Evolutionary conservation across 1,140 invertebrate species (phyloP).

Genomic region (Caenorhabditis brenneri): DNA sequence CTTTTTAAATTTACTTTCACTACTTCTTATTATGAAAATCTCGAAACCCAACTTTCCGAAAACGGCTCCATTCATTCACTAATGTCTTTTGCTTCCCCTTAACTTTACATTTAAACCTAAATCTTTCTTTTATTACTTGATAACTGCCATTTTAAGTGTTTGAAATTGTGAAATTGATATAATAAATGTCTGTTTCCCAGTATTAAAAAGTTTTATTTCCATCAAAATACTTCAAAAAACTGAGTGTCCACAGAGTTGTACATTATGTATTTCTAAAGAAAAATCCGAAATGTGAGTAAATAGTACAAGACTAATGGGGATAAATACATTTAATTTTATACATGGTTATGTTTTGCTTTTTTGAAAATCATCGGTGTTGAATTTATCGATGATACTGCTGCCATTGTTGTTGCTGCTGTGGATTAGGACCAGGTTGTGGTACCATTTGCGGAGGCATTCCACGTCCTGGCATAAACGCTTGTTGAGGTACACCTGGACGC

Average conservation of each 20-base stretch:
- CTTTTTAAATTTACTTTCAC: neutral
- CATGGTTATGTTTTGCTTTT: too few relatives aligned
- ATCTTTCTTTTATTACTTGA: neutral
- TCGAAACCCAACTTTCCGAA: slow-evolving; percentile 3
- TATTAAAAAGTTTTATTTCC: too few relatives aligned
- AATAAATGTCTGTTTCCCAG: neutral
- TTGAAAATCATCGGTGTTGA: neutral
- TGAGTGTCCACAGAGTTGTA: too few relatives aligned
- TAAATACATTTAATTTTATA: too few relatives aligned
- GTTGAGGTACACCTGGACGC: neutral
- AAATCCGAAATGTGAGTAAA: too few relatives aligned
- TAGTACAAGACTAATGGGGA: neutral
- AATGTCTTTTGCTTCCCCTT: neutral
- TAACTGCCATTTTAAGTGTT: slow-evolving; percentile 29
- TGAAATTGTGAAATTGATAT: neutral
- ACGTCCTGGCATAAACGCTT: slow-evolving; percentile 1
- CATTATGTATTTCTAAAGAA: too few relatives aligned
- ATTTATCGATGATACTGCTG: slow-evolving; percentile 19
- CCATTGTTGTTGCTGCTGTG: slow-evolving; percentile 2
- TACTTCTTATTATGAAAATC: neutral
- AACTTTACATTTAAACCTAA: neutral
- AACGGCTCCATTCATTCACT: slow-evolving; percentile 21
- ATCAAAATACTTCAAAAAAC: too few relatives aligned
- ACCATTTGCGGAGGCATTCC: neutral
- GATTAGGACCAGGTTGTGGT: neutral